These are phyloP conservation scores for Thelaira solivaga DNA, from an alignment of 2,888 invertebrate species.

Conservation along the genomic window DNA sequence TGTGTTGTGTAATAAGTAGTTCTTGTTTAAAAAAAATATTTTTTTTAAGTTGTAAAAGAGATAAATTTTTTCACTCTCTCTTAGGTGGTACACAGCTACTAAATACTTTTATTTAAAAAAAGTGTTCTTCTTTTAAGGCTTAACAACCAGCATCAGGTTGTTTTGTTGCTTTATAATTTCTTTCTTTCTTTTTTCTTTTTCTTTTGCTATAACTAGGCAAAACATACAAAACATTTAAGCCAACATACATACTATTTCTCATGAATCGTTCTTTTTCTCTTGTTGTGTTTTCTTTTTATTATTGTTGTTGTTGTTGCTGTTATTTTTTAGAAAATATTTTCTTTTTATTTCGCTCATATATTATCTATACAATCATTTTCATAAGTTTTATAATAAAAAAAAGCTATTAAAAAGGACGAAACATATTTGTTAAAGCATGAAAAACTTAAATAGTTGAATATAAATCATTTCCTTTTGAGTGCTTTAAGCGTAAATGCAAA, in stretches of 20 bases:
- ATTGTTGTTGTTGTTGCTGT: constrained; percentile 1
- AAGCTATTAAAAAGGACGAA: constrained; percentile 28
- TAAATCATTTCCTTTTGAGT: constrained; percentile 46
- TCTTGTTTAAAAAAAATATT: no score
- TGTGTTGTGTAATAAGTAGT: no score
- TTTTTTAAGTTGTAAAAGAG: no score
- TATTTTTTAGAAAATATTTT: constrained; percentile 12
- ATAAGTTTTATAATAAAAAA: constrained; percentile 22
- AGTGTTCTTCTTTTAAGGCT: no score
- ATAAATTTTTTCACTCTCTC: no score
- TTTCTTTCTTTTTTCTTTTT: background rate
- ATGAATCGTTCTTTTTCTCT: constrained; percentile 12
- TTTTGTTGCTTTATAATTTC: background rate
- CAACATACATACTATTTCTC: background rate
- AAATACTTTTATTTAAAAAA: no score
- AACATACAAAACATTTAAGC: background rate
- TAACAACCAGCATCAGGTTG: constrained; percentile 45
- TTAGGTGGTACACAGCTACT: no score
- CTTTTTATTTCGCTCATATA: constrained; percentile 3
- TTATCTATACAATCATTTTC: constrained; percentile 22
- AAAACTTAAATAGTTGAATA: constrained; percentile 26
- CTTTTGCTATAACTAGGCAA: background rate
- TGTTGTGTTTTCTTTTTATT: background rate
- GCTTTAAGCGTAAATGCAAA: constrained; percentile 28
- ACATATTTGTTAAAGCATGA: constrained; percentile 30